Evolutionary conservation across 2,113 vertebrate species (phyloP).

Genomic region (Microcebus murinus): DNA sequence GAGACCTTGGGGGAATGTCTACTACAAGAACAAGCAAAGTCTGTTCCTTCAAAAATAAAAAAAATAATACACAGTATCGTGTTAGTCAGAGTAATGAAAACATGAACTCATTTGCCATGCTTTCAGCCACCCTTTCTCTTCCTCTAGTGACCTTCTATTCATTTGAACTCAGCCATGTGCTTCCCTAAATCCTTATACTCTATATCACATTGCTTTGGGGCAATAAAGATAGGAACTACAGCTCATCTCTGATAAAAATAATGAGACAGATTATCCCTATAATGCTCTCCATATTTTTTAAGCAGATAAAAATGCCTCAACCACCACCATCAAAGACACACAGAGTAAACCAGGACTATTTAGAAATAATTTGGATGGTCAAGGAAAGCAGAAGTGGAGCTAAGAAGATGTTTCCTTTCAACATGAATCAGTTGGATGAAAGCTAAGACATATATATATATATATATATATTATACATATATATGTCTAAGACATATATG

Average conservation of each 20-base stretch:
- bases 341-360: conserved; percentile 37
- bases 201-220: neutral
- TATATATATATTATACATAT: neutral
- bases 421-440: conserved; percentile 34
- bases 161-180: conserved; percentile 21
- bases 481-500: neutral
- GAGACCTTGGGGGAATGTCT: neutral
- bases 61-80: conserved; percentile 27
- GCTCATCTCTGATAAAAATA: conserved; percentile 30
- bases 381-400: conserved; percentile 32
- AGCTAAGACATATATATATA: neutral
- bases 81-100: conserved; percentile 53
- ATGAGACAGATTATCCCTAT: neutral
- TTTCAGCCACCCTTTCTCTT: conserved; percentile 37
- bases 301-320: conserved; percentile 47
- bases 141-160: conserved; percentile 51
- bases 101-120: conserved; percentile 3
- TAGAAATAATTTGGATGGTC: conserved; percentile 52
- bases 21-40: conserved; percentile 42
- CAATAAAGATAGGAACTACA: neutral
- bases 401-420: conserved; percentile 61
- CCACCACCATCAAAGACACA: neutral
- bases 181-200: neutral
- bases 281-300: conserved; percentile 39
- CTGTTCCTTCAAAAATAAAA: conserved; percentile 46